Base-by-base conservation (phyloP, 1,140 invertebrate genomes). In the Diabrotica virgifera region DNA sequence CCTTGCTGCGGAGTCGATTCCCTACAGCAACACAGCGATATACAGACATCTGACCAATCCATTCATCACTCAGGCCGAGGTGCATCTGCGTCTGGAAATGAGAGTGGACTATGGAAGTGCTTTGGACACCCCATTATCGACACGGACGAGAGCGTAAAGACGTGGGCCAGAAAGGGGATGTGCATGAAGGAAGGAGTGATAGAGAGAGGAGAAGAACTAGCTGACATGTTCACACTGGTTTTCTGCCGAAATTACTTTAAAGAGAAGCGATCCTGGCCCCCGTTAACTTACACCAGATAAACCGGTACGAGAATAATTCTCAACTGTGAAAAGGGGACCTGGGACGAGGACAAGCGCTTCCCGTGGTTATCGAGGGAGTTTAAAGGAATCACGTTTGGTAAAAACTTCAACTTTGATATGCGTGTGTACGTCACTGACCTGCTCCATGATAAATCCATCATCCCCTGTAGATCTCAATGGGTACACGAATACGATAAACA, bases 21-120 rank as follows among this genome's bases (percentile, higher is more conserved):
- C n/a, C n/a, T n/a, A n/a, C n/a, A n/a, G n/a, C n/a, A n/a, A n/a
- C n/a, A n/a, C n/a, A n/a, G n/a, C n/a, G n/a, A n/a, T n/a, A n/a
- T n/a, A n/a, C n/a, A n/a, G 35, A 3, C 36, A 11, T 2, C 3
- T 58, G 3, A 58, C 56, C 36, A 35, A 36, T 5, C 5, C 2
- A 2, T n/a, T 58, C 10, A 5, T 5, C 5, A 58, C 24, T 10
- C 1, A 14, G 2, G 56, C 56, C 2, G 56, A 35, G 6, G 35
- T 37, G 9, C 36, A 58, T 37, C 10, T 36, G 5, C 8, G 56
- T 1, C 37, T 58, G 36, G 56, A 58, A 10, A 12, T 14, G n/a
- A n/a, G 35, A 58, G 56, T n/a, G 56, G 56, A 1, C 11, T 58
- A 38, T 58, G 56, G 56, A 58, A 58, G 13, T 58, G 56, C 36